Conservation (phyloP, 1,140 invertebrate genomes). For the Drosophila prosaltans region DNA sequence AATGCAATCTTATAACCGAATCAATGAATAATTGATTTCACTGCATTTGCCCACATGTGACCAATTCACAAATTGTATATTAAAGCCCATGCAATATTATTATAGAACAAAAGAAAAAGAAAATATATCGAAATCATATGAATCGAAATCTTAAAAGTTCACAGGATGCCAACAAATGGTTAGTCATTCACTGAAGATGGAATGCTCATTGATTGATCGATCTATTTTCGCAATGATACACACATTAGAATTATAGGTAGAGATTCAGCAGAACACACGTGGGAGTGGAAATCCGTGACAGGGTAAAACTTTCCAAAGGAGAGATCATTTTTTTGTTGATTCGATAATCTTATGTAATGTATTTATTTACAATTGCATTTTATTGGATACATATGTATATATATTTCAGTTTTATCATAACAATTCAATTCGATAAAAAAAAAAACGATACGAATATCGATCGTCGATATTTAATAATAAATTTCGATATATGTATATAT, state of each 20-base stretch:
- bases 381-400: neutral
- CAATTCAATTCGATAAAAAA: too few relatives aligned
- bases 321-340: too few relatives aligned
- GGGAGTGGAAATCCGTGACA: too few relatives aligned
- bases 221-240: too few relatives aligned
- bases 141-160: neutral
- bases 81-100: neutral
- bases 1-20: neutral
- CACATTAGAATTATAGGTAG: too few relatives aligned
- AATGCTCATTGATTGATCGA: too few relatives aligned
- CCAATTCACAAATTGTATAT: slow-evolving; percentile 14
- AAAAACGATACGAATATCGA: neutral
- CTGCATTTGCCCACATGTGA: slow-evolving; percentile 4
- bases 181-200: neutral
- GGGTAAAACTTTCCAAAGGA: too few relatives aligned
- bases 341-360: too few relatives aligned
- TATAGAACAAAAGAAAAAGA: neutral
- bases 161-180: neutral
- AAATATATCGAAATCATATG: neutral
- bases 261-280: too few relatives aligned
- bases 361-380: too few relatives aligned
- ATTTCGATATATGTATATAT: neutral
- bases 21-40: slow-evolving; percentile 49
- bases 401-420: neutral
- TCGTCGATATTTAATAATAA: slow-evolving; percentile 1